Percentiles rank a stretch among this genome's conserved stretches.
Conservation (phyloP, 2,888 invertebrate species). For the Phaonia tiefii region DNA sequence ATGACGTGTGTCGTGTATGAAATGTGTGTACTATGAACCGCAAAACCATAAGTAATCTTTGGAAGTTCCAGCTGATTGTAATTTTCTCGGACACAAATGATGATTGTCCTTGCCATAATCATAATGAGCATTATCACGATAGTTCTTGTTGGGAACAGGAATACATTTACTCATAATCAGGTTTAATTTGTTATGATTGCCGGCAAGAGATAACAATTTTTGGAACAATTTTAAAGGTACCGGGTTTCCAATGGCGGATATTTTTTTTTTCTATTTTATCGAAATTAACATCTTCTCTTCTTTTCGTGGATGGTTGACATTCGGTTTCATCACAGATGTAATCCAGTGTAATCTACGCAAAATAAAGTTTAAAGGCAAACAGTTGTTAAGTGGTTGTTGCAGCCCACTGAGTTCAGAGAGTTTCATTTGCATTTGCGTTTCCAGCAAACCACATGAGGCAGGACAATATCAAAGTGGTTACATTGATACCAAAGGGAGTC, state of each 20-base stretch:
- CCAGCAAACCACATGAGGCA: slow-evolving; percentile 17
- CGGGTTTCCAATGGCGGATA: neutral
- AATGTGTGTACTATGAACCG: slow-evolving; percentile 39
- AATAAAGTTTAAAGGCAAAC: slow-evolving; percentile 59
- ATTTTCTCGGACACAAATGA: slow-evolving; percentile 55
- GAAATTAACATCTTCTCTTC: neutral
- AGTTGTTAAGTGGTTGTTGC: slow-evolving; percentile 67
- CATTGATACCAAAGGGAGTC: slow-evolving; percentile 55
- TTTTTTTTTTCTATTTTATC: slow-evolving; percentile 4
- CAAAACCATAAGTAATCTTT: slow-evolving; percentile 37
- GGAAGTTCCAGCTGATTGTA: slow-evolving; percentile 55
- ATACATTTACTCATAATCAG: slow-evolving; percentile 54
- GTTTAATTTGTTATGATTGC: slow-evolving; percentile 63
- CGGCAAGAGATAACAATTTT: slow-evolving; percentile 42
- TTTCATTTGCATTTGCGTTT: slow-evolving; percentile 60
- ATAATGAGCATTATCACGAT: slow-evolving; percentile 23
- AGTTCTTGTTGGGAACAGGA: slow-evolving; percentile 19
- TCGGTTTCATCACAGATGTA: slow-evolving; percentile 34
- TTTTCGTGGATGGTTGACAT: slow-evolving; percentile 2
- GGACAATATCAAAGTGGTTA: slow-evolving; percentile 64
- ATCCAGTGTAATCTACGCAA: slow-evolving; percentile 60
- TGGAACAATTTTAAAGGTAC: neutral
- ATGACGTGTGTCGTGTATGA: no score
- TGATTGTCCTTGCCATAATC: slow-evolving; percentile 45
- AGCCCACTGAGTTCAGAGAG: slow-evolving; percentile 52